Base-by-base conservation (phyloP, 2,797 vertebrate genomes). In the Tapirus indicus region DNA sequence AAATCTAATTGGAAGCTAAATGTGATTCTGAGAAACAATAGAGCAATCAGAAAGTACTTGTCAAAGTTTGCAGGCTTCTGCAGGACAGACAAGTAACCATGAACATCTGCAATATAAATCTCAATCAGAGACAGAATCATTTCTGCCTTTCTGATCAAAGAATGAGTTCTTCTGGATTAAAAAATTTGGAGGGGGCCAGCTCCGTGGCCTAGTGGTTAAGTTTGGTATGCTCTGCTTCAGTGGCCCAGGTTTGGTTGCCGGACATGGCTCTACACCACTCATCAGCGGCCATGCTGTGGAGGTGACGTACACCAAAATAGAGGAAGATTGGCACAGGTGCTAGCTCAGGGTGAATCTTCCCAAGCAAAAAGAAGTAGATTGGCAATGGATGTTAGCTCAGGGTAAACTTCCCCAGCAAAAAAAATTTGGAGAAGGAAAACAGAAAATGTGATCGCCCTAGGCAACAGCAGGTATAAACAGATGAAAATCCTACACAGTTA, bases 11-110 rank as follows among this genome's bases (percentile, higher is more conserved):
- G 54, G 38, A 79, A 52, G 38, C 11, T 80, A 56, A 92, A 74
- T 90, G 17, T 88, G 64, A 84, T 75, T 90, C 64, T 79, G 93
- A 90, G 52, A 96, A 97, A 94, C 49, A 91, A 21, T 29, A 84
- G 27, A 87, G 23, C 25, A 86, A 88, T 47, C 79, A 47, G n/a
- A 80, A 90, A 49, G 6, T 71, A 27, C 69, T 60, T 41, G 1
- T 91, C 77, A 85, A 88, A 68, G 60, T 74, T 75, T 47, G 14
- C 11, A 83, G 47, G 21, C 27, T 38, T 21, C 49, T 32, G 0
- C 3, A 72, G 27, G 54, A 47, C 1, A n/a, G 12, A 44, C 25
- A 49, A 89, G 35, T 25, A 78, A 79, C 62, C 21, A 62, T 1
- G 32, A 95, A 78, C 7, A 16, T 52, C 27, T 32, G 41, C 41